Evolutionary conservation across 2,888 invertebrate species (phyloP).

Genomic region (Agrotis puta): DNA sequence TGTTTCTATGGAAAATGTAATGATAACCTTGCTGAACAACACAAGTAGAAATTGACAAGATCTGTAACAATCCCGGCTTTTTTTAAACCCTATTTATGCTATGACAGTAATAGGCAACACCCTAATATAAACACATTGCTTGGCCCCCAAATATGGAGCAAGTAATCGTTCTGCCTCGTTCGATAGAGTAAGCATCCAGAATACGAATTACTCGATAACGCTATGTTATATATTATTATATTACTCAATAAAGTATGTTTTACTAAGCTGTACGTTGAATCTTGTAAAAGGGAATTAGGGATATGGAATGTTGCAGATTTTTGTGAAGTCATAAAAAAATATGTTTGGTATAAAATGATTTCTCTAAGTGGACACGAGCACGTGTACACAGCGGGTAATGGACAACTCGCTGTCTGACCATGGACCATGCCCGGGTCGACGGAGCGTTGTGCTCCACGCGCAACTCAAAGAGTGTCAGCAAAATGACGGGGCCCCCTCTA

Average conservation of each 20-base stretch:
- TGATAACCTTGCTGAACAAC: background rate
- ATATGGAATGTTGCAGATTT: constrained; percentile 12
- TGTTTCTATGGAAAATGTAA: background rate
- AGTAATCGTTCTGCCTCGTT: constrained; percentile 62
- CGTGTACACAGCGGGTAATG: no score
- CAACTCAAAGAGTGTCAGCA: no score
- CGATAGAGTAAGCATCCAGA: constrained; percentile 67
- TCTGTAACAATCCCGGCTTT: no score
- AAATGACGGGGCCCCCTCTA: no score
- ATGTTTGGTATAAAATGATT: background rate
- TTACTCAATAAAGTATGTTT: constrained; percentile 65
- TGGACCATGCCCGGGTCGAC: no score
- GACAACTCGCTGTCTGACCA: no score
- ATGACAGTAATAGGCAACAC: constrained; percentile 6
- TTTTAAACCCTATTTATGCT: background rate
- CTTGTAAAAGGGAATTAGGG: background rate
- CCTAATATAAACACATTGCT: constrained; percentile 45
- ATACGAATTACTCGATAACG: constrained; percentile 71
- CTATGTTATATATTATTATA: constrained; percentile 69
- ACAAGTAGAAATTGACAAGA: background rate
- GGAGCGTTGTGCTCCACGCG: no score
- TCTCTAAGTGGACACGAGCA: no score
- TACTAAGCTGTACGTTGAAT: constrained; percentile 29
- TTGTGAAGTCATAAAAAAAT: background rate
- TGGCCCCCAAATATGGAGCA: constrained; percentile 56